phyloP scores from a whole-genome alignment of 2,888 invertebrate genomes.

The Helleia helle region DNA sequence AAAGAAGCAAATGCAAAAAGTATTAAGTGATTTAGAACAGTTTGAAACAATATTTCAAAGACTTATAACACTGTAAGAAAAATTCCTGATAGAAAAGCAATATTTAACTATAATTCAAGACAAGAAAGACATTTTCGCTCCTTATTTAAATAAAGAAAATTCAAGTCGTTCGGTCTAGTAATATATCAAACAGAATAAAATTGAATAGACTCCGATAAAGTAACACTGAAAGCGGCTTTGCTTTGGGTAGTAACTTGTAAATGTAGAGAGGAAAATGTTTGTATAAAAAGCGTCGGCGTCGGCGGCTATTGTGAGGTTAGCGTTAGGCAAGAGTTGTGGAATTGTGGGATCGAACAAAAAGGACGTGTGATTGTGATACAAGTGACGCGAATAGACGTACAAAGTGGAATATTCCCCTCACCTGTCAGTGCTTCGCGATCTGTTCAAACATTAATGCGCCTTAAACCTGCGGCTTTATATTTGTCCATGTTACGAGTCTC shows the following conservation, averaged over 20 bases:
- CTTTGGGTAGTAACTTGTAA: constrained; percentile 19
- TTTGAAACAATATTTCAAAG: background rate
- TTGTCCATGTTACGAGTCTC: background rate
- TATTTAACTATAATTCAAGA: constrained; percentile 8
- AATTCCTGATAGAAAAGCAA: constrained; percentile 5
- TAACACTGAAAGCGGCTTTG: constrained; percentile 21
- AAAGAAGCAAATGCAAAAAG: background rate
- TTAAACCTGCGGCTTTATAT: background rate
- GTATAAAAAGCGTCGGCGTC: constrained; percentile 16
- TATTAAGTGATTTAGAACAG: background rate
- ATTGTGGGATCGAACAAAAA: constrained; percentile 20
- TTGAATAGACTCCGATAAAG: constrained; percentile 21
- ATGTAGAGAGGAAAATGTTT: constrained; percentile 17
- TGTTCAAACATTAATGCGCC: constrained; percentile 18
- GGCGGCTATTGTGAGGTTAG: constrained; percentile 21
- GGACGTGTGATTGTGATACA: constrained; percentile 24
- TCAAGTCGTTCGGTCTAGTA: constrained; percentile 8
- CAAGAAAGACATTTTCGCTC: constrained; percentile 7
- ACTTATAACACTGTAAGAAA: background rate
- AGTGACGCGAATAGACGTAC: constrained; percentile 22
- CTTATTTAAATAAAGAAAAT: constrained; percentile 12
- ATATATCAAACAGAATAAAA: constrained; percentile 20
- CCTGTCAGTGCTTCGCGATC: constrained; percentile 35
- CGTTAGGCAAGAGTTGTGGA: constrained; percentile 12
- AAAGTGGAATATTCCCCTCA: constrained; percentile 33